Conservation (phyloP, 2,888 invertebrate species). For the Palloptera scutellata region DNA sequence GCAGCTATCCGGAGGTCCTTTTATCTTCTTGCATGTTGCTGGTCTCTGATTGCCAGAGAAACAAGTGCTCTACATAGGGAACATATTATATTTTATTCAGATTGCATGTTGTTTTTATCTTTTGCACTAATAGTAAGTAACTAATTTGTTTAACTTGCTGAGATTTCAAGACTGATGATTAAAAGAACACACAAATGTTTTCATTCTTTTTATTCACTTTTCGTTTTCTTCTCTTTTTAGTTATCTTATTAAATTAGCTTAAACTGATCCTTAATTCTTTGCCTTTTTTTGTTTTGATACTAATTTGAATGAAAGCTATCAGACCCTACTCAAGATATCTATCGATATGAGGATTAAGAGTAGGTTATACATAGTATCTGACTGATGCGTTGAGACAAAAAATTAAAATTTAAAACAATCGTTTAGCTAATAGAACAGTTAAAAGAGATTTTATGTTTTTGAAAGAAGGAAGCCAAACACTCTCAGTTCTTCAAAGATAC, state of each 20-base stretch:
- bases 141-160: conserved; percentile 42
- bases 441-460: too few relatives aligned
- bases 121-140: conserved; percentile 22
- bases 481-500: too few relatives aligned
- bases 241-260: conserved; percentile 24
- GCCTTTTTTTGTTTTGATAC: conserved; percentile 26
- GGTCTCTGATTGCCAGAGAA: conserved; percentile 7
- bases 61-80: conserved; percentile 10
- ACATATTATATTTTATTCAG: not conserved
- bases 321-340: conserved; percentile 55
- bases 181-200: conserved; percentile 53
- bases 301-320: conserved; percentile 56
- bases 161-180: conserved; percentile 51
- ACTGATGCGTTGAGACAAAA: too few relatives aligned
- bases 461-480: too few relatives aligned
- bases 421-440: too few relatives aligned
- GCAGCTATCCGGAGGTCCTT: not conserved
- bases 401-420: too few relatives aligned
- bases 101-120: not conserved
- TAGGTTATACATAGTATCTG: too few relatives aligned
- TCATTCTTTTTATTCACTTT: conserved; percentile 11
- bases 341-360: conserved; percentile 34
- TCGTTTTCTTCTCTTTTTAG: conserved; percentile 39
- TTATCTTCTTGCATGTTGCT: too few relatives aligned
- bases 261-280: not conserved